Percentiles rank a stretch among this genome's conserved stretches.
Evolutionary conservation across 1,140 invertebrate genomes (phyloP).

Genomic region (Pomacea maculata): DNA sequence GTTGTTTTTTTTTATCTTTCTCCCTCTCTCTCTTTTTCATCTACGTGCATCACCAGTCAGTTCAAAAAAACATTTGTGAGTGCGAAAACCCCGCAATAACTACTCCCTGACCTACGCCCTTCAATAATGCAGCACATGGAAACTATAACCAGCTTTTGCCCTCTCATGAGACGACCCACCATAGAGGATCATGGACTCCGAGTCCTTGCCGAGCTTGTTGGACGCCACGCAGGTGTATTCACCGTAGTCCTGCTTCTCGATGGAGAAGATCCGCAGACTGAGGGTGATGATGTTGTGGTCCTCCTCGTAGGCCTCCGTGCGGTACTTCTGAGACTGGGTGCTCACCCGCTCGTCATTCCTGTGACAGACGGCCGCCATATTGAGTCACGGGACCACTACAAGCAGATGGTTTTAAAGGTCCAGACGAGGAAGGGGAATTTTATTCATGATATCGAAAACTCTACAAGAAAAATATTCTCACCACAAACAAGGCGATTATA

Average conservation of each 20-base stretch:
- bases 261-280: constrained; percentile 82
- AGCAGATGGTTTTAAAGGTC: background rate
- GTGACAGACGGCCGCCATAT: background rate
- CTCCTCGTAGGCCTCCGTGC: constrained; percentile 75
- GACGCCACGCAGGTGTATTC: constrained; percentile 91
- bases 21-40: too few relatives aligned
- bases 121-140: too few relatives aligned
- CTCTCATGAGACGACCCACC: constrained; percentile 68
- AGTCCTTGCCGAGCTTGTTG: constrained; percentile 86
- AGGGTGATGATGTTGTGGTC: constrained; percentile 83
- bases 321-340: constrained; percentile 72
- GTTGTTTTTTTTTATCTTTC: too few relatives aligned
- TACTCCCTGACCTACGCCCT: background rate
- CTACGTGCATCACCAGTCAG: too few relatives aligned
- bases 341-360: background rate
- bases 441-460: background rate
- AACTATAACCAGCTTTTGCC: background rate
- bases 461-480: background rate
- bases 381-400: too few relatives aligned
- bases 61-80: too few relatives aligned
- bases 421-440: background rate
- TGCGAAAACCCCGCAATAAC: background rate
- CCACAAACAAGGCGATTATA: too few relatives aligned
- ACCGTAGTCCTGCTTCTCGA: constrained; percentile 82
- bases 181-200: constrained; percentile 85